phyloP scores from a whole-genome alignment of 2,888 invertebrate species.

The Ornithoptera priamus region DNA sequence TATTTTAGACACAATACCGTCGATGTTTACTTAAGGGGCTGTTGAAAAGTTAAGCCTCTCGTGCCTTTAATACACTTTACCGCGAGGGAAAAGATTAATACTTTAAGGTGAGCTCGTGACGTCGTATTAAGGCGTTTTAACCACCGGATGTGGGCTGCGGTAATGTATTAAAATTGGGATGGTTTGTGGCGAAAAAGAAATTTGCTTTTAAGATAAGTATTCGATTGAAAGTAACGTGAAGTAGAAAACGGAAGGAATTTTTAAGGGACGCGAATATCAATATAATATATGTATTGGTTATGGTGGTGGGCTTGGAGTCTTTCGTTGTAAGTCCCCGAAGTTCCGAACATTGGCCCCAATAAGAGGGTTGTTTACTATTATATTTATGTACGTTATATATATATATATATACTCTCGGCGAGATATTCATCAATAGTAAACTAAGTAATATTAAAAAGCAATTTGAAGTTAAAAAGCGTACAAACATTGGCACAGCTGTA shows the following conservation, averaged over 20 bases:
- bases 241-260: background rate
- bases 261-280: background rate
- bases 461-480: background rate
- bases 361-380: too few species aligned
- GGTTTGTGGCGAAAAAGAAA: constrained; percentile 6
- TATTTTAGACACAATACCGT: background rate
- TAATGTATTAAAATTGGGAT: constrained; percentile 21
- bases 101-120: constrained; percentile 4
- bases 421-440: background rate
- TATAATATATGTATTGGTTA: too few species aligned
- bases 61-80: constrained; percentile 7
- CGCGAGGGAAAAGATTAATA: constrained; percentile 9
- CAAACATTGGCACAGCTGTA: background rate
- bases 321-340: too few species aligned
- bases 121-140: constrained; percentile 9
- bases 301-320: too few species aligned
- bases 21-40: background rate
- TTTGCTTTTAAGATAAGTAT: background rate
- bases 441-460: background rate
- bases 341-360: too few species aligned
- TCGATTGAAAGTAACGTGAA: background rate
- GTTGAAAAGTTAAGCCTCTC: constrained; percentile 9
- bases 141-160: constrained; percentile 4
- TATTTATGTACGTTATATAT: background rate
- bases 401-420: background rate